Conservation (phyloP, 23 tunicate species). For the Clavelina lepadiformis region DNA sequence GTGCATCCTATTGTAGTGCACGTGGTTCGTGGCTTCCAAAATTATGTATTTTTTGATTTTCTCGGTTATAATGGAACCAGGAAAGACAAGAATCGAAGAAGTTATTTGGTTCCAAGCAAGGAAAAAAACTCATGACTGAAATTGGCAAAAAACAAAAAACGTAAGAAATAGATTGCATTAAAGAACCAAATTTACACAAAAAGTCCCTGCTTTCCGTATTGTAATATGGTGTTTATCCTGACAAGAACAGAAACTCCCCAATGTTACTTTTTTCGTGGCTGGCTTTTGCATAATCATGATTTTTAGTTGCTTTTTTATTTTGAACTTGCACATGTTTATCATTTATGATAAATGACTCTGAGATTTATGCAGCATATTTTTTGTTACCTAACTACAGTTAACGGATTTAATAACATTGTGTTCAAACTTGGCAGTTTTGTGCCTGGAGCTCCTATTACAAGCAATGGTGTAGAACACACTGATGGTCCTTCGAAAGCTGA, state of each 20-base stretch:
- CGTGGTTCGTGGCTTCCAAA: background rate
- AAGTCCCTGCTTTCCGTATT: too few relatives aligned
- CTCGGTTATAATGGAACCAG: conserved; percentile 4
- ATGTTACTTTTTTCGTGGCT: too few relatives aligned
- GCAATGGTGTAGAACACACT: conserved; percentile 2
- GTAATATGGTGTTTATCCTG: too few relatives aligned
- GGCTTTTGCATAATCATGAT: too few relatives aligned
- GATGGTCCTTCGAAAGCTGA: conserved; percentile 42
- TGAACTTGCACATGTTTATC: too few relatives aligned
- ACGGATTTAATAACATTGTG: background rate
- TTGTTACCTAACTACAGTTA: too few relatives aligned
- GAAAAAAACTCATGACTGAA: conserved; percentile 62
- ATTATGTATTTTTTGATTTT: background rate
- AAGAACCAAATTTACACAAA: too few relatives aligned
- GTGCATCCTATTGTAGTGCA: background rate
- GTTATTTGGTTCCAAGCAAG: conserved; percentile 79
- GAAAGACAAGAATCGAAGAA: conserved; percentile 79
- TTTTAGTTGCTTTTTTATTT: too few relatives aligned
- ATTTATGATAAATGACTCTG: too few relatives aligned
- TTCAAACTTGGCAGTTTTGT: conserved; percentile 33
- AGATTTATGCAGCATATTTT: too few relatives aligned
- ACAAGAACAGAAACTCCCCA: conserved; percentile 53
- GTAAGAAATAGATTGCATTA: conserved; percentile 22
- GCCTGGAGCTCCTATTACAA: conserved; percentile 63
- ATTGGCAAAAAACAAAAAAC: conserved; percentile 65